Conservation (phyloP, 2,888 invertebrate genomes). For the Bibio marci region DNA sequence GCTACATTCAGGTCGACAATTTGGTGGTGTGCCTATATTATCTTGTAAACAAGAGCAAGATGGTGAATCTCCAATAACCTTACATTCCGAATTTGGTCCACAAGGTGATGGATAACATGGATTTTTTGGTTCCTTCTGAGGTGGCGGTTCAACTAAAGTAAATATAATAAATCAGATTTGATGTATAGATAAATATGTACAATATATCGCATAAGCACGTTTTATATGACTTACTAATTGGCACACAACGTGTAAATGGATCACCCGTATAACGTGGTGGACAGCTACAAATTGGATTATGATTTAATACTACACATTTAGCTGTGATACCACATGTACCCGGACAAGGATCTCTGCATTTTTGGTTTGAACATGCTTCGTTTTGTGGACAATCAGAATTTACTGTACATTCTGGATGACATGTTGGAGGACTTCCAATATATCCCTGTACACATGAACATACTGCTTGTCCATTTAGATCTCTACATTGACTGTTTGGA, state of each 20-base stretch:
- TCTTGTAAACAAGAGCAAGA: slow-evolving; percentile 41
- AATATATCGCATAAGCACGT: slow-evolving; percentile 60
- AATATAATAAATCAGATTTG: slow-evolving; percentile 31
- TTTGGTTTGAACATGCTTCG: slow-evolving; percentile 65
- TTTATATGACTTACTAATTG: slow-evolving; percentile 34
- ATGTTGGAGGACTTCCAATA: slow-evolving; percentile 62
- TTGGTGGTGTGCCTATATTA: slow-evolving; percentile 46
- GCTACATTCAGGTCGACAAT: slow-evolving; percentile 46
- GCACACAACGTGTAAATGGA: slow-evolving; percentile 49
- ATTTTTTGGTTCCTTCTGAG: slow-evolving; percentile 33
- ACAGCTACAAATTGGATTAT: slow-evolving; percentile 66
- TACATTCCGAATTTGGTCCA: slow-evolving; percentile 42
- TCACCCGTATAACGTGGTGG: slow-evolving; percentile 52
- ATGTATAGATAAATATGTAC: slow-evolving; percentile 55
- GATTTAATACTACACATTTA: slow-evolving; percentile 62
- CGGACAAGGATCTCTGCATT: slow-evolving; percentile 65
- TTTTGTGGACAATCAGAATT: slow-evolving; percentile 66
- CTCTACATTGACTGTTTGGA: slow-evolving; percentile 60
- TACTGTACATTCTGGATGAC: slow-evolving; percentile 67
- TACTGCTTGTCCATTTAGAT: slow-evolving; percentile 49
- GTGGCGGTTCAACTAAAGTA: slow-evolving; percentile 15
- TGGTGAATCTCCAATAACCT: slow-evolving; percentile 34
- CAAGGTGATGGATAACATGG: slow-evolving; percentile 48
- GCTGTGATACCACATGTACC: slow-evolving; percentile 65
- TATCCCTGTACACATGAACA: slow-evolving; percentile 61